Percentiles rank a stretch among this genome's conserved stretches.
phyloP scores from a whole-genome alignment of 2,113 vertebrate genomes.

The Ptyas mucosa region DNA sequence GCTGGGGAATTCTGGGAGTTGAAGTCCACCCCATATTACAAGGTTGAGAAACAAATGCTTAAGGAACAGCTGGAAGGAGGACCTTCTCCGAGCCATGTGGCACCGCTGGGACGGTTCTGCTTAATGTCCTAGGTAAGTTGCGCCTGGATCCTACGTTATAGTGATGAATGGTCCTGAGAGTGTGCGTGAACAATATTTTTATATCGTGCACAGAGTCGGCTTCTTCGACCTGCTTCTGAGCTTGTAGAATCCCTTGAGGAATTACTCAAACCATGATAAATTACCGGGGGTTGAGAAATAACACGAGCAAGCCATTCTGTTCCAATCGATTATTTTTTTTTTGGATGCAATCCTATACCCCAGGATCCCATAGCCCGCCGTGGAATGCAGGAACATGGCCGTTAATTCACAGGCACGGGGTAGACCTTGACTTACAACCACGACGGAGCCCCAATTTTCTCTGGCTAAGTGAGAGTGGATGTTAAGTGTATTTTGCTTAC shows the following conservation, averaged over 20 bases:
- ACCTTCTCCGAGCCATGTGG: too few species aligned
- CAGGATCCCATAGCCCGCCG: background rate
- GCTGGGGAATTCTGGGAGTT: too few species aligned
- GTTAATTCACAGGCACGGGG: background rate
- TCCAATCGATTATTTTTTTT: background rate
- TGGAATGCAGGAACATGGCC: background rate
- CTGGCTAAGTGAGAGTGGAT: too few species aligned
- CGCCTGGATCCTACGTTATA: too few species aligned
- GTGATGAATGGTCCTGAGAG: background rate
- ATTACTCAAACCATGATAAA: background rate
- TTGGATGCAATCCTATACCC: background rate
- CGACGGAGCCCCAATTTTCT: too few species aligned
- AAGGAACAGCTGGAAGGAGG: background rate
- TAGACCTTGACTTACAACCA: background rate
- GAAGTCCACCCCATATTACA: too few species aligned
- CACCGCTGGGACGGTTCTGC: background rate
- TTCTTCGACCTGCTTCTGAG: background rate
- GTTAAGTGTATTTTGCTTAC: background rate
- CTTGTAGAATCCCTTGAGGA: background rate
- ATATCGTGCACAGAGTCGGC: background rate
- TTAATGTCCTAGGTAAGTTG: background rate
- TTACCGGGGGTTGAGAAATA: background rate
- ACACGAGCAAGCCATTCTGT: background rate
- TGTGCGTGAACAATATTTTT: background rate
- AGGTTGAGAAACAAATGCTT: background rate